Base-by-base conservation (phyloP, 1,140 invertebrate species). In the Drosophila sp. region DNA sequence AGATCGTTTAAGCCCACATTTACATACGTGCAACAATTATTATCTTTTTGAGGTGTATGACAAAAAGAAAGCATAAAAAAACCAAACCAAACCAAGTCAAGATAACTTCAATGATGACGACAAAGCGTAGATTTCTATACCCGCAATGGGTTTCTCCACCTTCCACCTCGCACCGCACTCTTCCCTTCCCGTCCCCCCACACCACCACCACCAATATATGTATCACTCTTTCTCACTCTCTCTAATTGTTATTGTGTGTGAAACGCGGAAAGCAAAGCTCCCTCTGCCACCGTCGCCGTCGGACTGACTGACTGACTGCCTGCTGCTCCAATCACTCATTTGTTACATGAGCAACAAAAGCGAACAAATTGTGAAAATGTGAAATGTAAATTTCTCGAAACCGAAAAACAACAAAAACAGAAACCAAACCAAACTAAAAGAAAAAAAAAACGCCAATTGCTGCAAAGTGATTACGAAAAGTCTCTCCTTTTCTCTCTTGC, bases 391-490 rank as follows among this genome's bases (percentile, higher is more conserved):
- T 89, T 78, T 72, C 79, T 81, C 69, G 78, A 41, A 50, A 44
- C 23, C 40, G 4, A 47, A 47, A 47, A 23, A 58, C 60, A 63
- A 50, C 65, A 60, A 78, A 77, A 80, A 40, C 61, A 17, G 76
- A 80, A 81, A 54, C 79, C 33, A 76, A 69, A 77, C 63, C 58
- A 56, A 60, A 72, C 54, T 27, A 60, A 65, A 55, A 64, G 35
- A n/a, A 60, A 56, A 68, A 25, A 69, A 74, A 82, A 85, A 87
- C 84, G 79, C 76, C 84, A 86, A 86, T 86, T 86, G 82, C 82
- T 79, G 72, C 83, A 79, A 87, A 83, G 79, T 87, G 83, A 90
- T 90, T 90, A 89, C 84, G 85, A 89, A 84, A 87, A 80, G 87
- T 70, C 63, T 72, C 68, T 72, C 69, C 57, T 50, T 55, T 35